Evolutionary conservation across 2,797 vertebrate species (phyloP), one percentile per base, ranked within the genome.

Genomic region (Spea hammondii): DNA sequence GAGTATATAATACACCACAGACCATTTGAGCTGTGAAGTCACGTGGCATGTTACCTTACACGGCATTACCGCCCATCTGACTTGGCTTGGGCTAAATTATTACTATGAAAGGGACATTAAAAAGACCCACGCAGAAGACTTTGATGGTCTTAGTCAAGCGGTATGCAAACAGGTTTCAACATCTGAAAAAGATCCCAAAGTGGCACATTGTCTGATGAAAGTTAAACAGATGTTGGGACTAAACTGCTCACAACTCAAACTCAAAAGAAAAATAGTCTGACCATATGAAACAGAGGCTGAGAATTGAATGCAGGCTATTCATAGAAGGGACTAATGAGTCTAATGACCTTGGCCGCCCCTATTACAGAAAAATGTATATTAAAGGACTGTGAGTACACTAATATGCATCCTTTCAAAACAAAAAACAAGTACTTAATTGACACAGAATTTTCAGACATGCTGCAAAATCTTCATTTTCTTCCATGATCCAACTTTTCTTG

Each of bases 121-220:
- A 72, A 72, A 73, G 65, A 62, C 48, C 51, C 32, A 11, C 17
- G 44, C 44, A 51, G 13, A 49, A 82, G 65, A 73, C 60, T 64
- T 69, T 76, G 73, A 68, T 47, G 47, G 69, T 65, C 60, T 69
- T 13, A 68, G 54, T 69, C 68, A 77, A 50, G 76, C 67, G 62
- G 70, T 10, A 62, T 54, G 65, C 70, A 70, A 77, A 77, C 70
- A 73, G 54, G 74, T 69, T 75, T 73, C 44, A 48, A 74, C 70
- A 77, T 77, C 65, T 82, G 70, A 77, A 77, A 73, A 51, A 77
- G 47, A 73, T 77, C 65, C 65, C 79, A 64, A 64, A 60, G 65
- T 54, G 65, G 64, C 65, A 74, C 17, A 77, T 65, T 73, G 65
- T 71, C 64, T 68, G 51, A 72, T n/a, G 77, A 73, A 76, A 70